Conservation (phyloP, 2,797 vertebrate genomes). For the Gobionotothen gibberifrons region DNA sequence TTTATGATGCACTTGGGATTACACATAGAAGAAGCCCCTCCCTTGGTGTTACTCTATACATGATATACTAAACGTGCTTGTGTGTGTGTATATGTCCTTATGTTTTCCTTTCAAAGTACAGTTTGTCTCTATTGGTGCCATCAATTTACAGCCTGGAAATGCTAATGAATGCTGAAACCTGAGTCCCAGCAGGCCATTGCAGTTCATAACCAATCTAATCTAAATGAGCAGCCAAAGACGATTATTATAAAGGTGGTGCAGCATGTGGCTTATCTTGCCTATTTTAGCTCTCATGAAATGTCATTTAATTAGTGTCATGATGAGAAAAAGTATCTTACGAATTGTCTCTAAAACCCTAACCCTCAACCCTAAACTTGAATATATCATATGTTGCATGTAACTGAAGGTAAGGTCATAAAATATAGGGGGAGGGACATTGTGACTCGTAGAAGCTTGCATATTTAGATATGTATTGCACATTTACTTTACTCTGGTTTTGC, state of each 20-base stretch:
- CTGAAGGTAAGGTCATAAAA: background rate
- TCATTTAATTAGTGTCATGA: conserved; percentile 77
- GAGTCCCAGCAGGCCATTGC: conserved; percentile 82
- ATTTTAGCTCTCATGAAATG: conserved; percentile 77
- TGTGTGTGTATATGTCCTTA: conserved; percentile 16
- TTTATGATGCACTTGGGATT: conserved; percentile 28
- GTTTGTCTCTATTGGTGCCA: conserved; percentile 53
- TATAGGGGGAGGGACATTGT: no score
- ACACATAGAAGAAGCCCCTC: conserved; percentile 43
- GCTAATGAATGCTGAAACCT: conserved; percentile 86
- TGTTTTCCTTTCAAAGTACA: conserved; percentile 36
- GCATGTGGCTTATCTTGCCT: conserved; percentile 55
- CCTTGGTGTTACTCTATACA: conserved; percentile 29
- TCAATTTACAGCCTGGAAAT: conserved; percentile 82
- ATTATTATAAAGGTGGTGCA: conserved; percentile 86
- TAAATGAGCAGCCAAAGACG: conserved; percentile 87
- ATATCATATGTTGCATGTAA: background rate
- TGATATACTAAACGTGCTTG: background rate
- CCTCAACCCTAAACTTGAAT: background rate
- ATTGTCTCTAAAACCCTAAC: conserved; percentile 60
- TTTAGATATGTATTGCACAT: background rate
- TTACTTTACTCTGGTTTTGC: no score
- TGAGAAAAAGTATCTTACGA: conserved; percentile 74
- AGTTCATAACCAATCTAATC: conserved; percentile 89
- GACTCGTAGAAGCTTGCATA: background rate